Percentiles rank a stretch among this genome's conserved stretches.
Evolutionary conservation across 2,797 vertebrate species (phyloP).

Genomic region (Rhinogobio ventralis): DNA sequence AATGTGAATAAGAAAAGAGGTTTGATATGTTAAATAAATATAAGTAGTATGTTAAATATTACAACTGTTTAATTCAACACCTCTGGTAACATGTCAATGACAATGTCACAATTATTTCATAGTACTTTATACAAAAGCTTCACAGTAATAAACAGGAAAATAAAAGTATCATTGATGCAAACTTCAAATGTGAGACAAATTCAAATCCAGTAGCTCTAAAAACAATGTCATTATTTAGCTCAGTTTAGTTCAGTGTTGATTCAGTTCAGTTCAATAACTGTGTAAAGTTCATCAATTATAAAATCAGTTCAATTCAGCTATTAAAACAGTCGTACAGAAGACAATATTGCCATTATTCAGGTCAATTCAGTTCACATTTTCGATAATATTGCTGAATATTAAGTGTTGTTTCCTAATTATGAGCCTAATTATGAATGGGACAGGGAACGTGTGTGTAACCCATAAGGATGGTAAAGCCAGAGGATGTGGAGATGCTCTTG

Average conservation of each 20-base stretch:
- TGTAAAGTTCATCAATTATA: neutral
- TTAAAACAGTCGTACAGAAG: neutral
- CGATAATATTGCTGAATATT: neutral
- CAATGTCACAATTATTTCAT: neutral
- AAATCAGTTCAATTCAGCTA: neutral
- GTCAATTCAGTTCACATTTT: neutral
- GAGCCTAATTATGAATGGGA: neutral
- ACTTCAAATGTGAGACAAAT: neutral
- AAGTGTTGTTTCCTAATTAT: neutral
- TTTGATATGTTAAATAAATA: neutral
- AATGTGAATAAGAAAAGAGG: neutral
- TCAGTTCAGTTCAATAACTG: neutral
- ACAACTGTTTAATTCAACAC: neutral
- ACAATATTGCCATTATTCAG: neutral
- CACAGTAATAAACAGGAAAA: neutral
- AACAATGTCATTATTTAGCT: neutral
- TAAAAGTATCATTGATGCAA: neutral
- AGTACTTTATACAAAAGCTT: neutral
- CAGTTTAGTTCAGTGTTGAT: neutral
- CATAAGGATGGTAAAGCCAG: slow-evolving; percentile 23
- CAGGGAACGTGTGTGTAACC: neutral
- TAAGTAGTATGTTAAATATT: neutral
- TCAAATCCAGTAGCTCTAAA: neutral
- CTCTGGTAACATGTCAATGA: neutral
- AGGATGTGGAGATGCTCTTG: slow-evolving; percentile 17